These are phyloP conservation scores for Adoxophyes honmai DNA, from an alignment of 1,140 invertebrate species.

Conservation along the genomic window DNA sequence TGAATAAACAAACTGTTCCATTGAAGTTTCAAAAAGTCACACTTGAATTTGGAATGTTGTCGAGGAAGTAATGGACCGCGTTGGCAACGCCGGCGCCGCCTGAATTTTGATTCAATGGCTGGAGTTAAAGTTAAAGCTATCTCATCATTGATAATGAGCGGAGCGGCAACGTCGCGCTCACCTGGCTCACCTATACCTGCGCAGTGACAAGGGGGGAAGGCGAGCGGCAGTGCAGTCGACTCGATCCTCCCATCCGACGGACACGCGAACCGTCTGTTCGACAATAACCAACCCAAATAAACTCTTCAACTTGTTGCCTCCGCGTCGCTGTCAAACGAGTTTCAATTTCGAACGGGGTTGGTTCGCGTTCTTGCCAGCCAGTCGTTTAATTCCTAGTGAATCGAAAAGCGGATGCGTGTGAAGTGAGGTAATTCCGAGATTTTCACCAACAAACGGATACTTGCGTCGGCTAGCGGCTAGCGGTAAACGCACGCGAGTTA, in stretches of 20 bases:
- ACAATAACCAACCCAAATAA: neutral
- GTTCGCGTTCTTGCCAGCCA: neutral
- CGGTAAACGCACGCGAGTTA: slow-evolving; percentile 65
- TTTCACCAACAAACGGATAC: slow-evolving; percentile 64
- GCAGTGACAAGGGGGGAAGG: slow-evolving; percentile 64
- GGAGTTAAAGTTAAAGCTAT: slow-evolving; percentile 55
- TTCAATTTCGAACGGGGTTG: neutral
- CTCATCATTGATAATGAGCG: slow-evolving; percentile 72
- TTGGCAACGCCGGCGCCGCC: slow-evolving; percentile 42
- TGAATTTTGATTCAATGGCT: slow-evolving; percentile 44
- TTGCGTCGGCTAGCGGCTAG: slow-evolving; percentile 66
- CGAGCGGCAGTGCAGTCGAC: slow-evolving; percentile 44
- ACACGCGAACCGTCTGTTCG: slow-evolving; percentile 22
- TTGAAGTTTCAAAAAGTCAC: slow-evolving; percentile 26
- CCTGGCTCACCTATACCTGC: slow-evolving; percentile 67
- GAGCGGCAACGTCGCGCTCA: slow-evolving; percentile 73
- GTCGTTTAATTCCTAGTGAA: neutral
- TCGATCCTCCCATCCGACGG: slow-evolving; percentile 52
- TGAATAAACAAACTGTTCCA: slow-evolving; percentile 22
- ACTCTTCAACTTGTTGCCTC: neutral
- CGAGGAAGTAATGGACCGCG: slow-evolving; percentile 37
- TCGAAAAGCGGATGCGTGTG: slow-evolving; percentile 26
- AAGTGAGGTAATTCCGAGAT: slow-evolving; percentile 66
- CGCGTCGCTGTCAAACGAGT: neutral
- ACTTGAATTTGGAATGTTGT: slow-evolving; percentile 22